Evolutionary conservation across 1,140 invertebrate species (phyloP), one percentile per base, ranked within the genome.

Genomic region (Holcopasites calliopsidis): DNA sequence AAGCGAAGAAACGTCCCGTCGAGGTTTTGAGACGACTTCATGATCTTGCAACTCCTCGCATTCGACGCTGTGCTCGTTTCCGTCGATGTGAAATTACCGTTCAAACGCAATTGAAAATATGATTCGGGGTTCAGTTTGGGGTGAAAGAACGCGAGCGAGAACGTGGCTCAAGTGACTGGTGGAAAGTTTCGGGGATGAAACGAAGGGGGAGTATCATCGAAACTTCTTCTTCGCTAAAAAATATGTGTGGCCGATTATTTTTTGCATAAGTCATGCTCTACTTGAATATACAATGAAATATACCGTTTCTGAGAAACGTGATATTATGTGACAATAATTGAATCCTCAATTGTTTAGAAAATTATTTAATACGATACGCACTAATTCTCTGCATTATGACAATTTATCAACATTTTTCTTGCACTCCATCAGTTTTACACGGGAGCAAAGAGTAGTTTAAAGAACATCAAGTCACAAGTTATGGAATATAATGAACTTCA

Each of bases 81-180:
- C 66, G 42, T 7, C 33, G 42, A 76, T 49, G 75, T 38, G 40
- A 84, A 81, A 85, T 76, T 81, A 82, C 70, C 55, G 82, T 76
- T 61, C 66, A 81, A 83, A 84, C 57, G 69, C 68, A 61, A 78
- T 83, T 78, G 79, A 74, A 81, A 83, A 83, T 80, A 83, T 58
- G 72, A 81, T 83, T 83, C 68, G 40, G 49, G 47, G 47, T 44
- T 35, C 16, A 18, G 35, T 47, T 49, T 28, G 35, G 54, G 50
- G 35, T 31, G 66, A 26, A 47, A 50, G 68, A 52, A 38, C 52
- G 23, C 40, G 47, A 52, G 38, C 50, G 11, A 52, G 13, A 4
- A 62, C 42, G 21, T 18, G 18, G 3, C 40, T 23, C 31, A 23
- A 10, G 31, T 28, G 55, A 72, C 60, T 47, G 28, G 31, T n/a